Evolutionary conservation across 2,113 vertebrate species (phyloP).

Genomic region (Corythoichthys intestinalis): DNA sequence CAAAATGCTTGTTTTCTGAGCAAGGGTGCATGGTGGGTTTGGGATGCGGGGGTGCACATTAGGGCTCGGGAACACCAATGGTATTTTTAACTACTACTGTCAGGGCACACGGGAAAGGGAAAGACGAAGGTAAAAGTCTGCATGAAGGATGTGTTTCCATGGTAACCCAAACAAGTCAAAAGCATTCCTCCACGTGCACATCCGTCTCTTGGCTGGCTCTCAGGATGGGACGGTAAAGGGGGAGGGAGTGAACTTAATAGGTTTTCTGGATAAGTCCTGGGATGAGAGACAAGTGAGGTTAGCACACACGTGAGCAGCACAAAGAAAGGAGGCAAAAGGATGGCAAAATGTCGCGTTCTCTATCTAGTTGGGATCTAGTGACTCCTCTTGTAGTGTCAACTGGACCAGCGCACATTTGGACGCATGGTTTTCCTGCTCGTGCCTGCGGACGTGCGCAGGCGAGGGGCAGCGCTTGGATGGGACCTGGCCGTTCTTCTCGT

Average conservation of each 20-base stretch:
- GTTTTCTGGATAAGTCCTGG: slow-evolving; percentile 99
- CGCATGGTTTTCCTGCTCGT: slow-evolving; percentile 84
- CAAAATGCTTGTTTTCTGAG: slow-evolving; percentile 37
- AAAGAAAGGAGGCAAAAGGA: slow-evolving; percentile 36
- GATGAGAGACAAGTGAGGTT: slow-evolving; percentile 89
- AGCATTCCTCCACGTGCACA: slow-evolving; percentile 80
- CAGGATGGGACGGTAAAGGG: slow-evolving; percentile 40
- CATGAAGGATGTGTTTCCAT: slow-evolving; percentile 62
- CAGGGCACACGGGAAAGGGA: slow-evolving; percentile 36
- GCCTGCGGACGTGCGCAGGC: slow-evolving; percentile 76
- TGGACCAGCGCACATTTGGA: slow-evolving; percentile 78
- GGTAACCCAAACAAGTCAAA: slow-evolving; percentile 57
- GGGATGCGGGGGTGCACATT: background rate
- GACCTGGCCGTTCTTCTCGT: slow-evolving; percentile 99
- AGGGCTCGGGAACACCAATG: slow-evolving; percentile 17
- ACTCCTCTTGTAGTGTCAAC: slow-evolving; percentile 80
- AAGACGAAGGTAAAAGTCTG: slow-evolving; percentile 50
- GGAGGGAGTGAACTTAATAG: slow-evolving; percentile 81
- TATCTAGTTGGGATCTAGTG: slow-evolving; percentile 64
- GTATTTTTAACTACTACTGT: slow-evolving; percentile 44
- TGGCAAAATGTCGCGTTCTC: slow-evolving; percentile 30
- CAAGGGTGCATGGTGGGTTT: slow-evolving; percentile 14
- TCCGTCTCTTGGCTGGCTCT: slow-evolving; percentile 67
- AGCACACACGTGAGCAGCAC: slow-evolving; percentile 73
- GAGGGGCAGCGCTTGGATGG: slow-evolving; percentile 84